phyloP scores from a whole-genome alignment of 2,113 vertebrate species.

The Gnathonemus longibarbis region DNA sequence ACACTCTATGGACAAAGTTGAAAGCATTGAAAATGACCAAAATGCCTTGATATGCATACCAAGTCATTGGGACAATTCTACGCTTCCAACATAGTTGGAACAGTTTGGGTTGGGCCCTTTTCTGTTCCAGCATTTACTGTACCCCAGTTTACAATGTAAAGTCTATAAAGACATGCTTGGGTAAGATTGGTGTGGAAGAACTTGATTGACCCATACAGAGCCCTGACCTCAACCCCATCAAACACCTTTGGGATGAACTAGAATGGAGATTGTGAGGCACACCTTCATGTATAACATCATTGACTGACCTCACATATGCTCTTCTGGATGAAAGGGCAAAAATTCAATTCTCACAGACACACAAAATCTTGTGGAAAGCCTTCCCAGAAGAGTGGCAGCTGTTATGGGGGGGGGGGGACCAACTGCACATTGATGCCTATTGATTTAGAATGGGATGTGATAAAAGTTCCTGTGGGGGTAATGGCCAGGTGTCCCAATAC shows the following conservation, averaged over 20 bases:
- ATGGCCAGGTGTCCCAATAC: not conserved
- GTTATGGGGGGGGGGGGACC: not conserved
- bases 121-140: not conserved
- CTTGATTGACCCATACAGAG: not conserved
- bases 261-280: not conserved
- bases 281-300: not conserved
- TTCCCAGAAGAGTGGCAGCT: not conserved
- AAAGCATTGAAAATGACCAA: not conserved
- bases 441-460: not conserved
- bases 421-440: not conserved
- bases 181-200: not conserved
- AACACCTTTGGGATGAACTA: not conserved
- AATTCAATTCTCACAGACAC: not conserved
- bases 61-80: not conserved
- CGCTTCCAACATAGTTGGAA: not conserved
- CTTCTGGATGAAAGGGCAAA: not conserved
- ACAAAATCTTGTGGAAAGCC: not conserved
- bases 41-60: not conserved
- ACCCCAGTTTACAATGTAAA: not conserved
- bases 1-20: not conserved
- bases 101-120: not conserved
- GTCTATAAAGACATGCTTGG: not conserved
- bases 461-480: not conserved
- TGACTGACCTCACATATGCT: not conserved
- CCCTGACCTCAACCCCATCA: not conserved